Base-by-base conservation (phyloP, 2,113 vertebrate species). In the Mobula hypostoma region DNA sequence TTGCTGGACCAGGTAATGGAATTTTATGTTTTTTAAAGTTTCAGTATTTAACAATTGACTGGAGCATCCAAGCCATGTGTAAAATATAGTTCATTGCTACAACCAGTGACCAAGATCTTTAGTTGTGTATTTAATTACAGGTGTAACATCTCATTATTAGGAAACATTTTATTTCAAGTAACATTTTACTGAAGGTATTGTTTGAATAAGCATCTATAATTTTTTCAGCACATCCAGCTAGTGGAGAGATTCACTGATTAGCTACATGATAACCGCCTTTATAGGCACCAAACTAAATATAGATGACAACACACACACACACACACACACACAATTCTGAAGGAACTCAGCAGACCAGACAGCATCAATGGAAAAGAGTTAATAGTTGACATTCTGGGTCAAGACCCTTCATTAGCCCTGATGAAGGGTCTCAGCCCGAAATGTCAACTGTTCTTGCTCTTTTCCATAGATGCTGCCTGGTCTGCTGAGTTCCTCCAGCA, bases 1-100 rank as follows among this genome's bases (percentile, higher is more conserved):
- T 96, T 99, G 93, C 96, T 98, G 78, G 99, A 99, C 95, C 98
- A 98, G 98, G 99, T 99, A 97, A 97, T 14, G 1, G 9, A 76
- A 74, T 40, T 36, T 72, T 93, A 61, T 40, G 70, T 7, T n/a
- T 70, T 91, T 91, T 21, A 66, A 72, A 74, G 32, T 48, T 3
- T 93, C 36, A 40, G 36, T 19, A 63, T 32, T 32, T 91, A 21
- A 74, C 72, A 74, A 74, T 27, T 68, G 21, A 14, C 21, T 74
- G 40, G 40, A 7, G 15, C 11, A 72, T 72, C 36, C 21, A 92
- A 40, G n/a, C 40, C 17, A 72, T 21, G 8, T 74, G 21, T 12
- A 74, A 11, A 48, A 40, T 4, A 21, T 90, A 1, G 5, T 61
- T 15, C 63, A 19, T 66, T 11, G 3, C 29, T 12, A 7, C 12